Evolutionary conservation across 2,113 vertebrate species (phyloP).

Genomic region (Trochalopteron elliotii): DNA sequence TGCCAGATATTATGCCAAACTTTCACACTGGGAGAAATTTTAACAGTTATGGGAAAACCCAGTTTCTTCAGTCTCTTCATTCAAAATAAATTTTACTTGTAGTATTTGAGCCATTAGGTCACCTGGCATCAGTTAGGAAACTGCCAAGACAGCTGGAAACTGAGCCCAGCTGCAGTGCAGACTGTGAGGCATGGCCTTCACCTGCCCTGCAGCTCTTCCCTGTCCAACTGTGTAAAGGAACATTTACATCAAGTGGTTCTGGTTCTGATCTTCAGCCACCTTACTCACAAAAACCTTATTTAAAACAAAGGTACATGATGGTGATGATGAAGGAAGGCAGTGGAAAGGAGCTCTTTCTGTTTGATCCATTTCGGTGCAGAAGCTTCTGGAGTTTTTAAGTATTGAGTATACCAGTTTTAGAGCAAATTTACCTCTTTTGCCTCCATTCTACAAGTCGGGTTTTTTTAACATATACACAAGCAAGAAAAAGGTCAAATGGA

Average conservation of each 20-base stretch:
- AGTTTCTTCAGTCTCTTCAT: not conserved
- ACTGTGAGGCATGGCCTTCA: accelerated
- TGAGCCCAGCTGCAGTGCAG: not conserved
- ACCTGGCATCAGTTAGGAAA: not conserved
- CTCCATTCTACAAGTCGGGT: not conserved
- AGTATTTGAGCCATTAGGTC: not conserved
- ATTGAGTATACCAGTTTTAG: not conserved
- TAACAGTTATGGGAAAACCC: not conserved
- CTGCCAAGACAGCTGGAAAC: not conserved
- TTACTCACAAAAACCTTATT: not conserved
- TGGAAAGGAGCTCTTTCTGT: not conserved
- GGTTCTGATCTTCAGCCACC: not conserved
- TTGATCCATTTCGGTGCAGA: not conserved
- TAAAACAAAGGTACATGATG: not conserved
- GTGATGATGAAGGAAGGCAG: not conserved
- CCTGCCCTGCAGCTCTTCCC: not conserved
- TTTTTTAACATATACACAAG: not conserved
- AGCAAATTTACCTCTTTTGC: not conserved
- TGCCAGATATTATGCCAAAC: not conserved
- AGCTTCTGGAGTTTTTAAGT: not conserved
- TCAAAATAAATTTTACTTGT: not conserved
- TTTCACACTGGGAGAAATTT: not conserved
- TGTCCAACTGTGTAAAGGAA: not conserved
- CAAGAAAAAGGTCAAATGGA: not conserved
- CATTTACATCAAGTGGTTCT: not conserved